Evolutionary conservation across 2,113 vertebrate species (phyloP).

Genomic region (Sialia sialis): DNA sequence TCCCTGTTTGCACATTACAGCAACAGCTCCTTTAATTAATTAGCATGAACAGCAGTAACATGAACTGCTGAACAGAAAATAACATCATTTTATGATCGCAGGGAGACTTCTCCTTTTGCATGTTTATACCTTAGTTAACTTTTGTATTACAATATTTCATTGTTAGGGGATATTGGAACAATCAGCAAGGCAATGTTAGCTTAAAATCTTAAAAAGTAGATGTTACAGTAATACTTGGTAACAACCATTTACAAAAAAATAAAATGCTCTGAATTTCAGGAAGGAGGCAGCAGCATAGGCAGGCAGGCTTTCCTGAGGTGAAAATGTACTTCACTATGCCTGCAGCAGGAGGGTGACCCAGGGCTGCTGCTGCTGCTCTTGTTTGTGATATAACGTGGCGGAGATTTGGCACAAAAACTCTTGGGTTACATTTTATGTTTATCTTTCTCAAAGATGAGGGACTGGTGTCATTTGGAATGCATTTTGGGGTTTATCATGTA

Average conservation of each 20-base stretch:
- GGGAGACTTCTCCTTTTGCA: constrained; percentile 75
- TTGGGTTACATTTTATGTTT: not conserved
- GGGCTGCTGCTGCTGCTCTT: not conserved
- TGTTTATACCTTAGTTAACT: constrained; percentile 79
- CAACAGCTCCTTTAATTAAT: constrained; percentile 88
- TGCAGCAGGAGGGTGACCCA: not conserved
- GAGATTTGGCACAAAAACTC: not conserved
- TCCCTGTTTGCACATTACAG: constrained; percentile 84
- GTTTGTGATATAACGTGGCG: not conserved
- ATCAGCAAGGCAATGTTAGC: constrained; percentile 50
- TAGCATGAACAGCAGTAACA: constrained; percentile 84
- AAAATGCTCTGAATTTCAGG: not conserved
- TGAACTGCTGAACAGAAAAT: constrained; percentile 89
- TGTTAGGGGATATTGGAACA: constrained; percentile 40
- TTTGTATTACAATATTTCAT: constrained; percentile 71
- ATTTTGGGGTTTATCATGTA: not conserved
- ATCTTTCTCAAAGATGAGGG: not conserved
- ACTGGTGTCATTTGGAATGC: not conserved
- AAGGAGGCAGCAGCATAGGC: not conserved
- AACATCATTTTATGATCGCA: constrained; percentile 82
- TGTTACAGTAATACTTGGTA: not conserved
- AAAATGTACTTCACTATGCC: not conserved
- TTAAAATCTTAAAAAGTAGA: constrained; percentile 42
- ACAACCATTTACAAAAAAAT: not conserved
- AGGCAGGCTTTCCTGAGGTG: not conserved